Evolutionary conservation across 2,797 vertebrate species (phyloP).

Genomic region (Myripristis murdjan): DNA sequence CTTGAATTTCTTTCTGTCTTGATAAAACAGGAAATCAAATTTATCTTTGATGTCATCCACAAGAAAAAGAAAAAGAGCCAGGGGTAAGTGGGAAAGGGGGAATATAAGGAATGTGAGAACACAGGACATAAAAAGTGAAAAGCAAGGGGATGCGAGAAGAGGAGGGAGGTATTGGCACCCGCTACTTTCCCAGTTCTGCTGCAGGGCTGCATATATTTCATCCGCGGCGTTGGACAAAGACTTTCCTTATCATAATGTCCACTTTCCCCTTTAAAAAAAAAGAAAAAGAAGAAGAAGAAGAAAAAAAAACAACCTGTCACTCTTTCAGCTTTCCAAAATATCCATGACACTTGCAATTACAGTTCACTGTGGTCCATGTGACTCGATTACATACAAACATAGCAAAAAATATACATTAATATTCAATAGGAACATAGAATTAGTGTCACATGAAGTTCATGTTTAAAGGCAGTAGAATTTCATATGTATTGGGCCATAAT

Average conservation of each 20-base stretch:
- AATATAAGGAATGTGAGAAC: conserved; percentile 44
- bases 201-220: conserved; percentile 49
- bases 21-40: conserved; percentile 71
- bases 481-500: conserved; percentile 19
- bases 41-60: conserved; percentile 62
- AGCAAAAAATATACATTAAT: conserved; percentile 21
- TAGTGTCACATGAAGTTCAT: conserved; percentile 25
- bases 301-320: conserved; percentile 27
- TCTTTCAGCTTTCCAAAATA: conserved; percentile 9
- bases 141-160: conserved; percentile 25
- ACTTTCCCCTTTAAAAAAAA: conserved; percentile 15
- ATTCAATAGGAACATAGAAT: conserved; percentile 36
- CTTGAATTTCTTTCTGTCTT: conserved; percentile 58
- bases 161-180: conserved; percentile 55
- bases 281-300: too few relatives aligned
- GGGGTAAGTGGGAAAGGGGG: conserved; percentile 11
- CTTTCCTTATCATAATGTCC: conserved; percentile 22
- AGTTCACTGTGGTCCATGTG: conserved; percentile 7
- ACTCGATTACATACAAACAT: neutral
- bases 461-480: neutral
- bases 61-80: conserved; percentile 30
- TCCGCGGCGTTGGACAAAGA: conserved; percentile 37
- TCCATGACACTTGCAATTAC: neutral
- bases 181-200: conserved; percentile 51
- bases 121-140: conserved; percentile 52